Conservation (phyloP, 1,140 invertebrate species). For the Lordiphosa stackelbergi region DNA sequence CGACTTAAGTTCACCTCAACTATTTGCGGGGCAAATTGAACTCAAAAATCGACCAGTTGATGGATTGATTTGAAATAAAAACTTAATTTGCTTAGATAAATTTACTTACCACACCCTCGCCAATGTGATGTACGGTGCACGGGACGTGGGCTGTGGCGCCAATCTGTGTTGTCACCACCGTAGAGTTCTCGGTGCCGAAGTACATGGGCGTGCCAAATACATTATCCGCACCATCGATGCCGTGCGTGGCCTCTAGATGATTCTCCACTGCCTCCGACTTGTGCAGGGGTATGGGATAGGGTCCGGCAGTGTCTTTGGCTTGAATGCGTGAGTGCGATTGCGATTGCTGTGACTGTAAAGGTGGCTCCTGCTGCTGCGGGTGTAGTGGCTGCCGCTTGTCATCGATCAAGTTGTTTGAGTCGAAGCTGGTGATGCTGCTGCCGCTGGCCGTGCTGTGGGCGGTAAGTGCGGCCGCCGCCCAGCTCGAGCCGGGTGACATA, state of each 20-base stretch:
- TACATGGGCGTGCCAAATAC: constrained; percentile 79
- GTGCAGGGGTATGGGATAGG: constrained; percentile 60
- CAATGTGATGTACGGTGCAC: constrained; percentile 89
- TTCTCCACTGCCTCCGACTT: constrained; percentile 52
- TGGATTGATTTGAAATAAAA: constrained; percentile 33
- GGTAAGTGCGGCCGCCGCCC: constrained; percentile 35
- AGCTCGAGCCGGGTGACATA: constrained; percentile 52
- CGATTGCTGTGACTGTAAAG: constrained; percentile 36
- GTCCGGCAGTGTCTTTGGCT: constrained; percentile 66
- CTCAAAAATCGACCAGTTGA: constrained; percentile 41
- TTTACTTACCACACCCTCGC: constrained; percentile 88
- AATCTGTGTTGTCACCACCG: constrained; percentile 87
- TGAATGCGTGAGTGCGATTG: constrained; percentile 58
- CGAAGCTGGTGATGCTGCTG: constrained; percentile 72
- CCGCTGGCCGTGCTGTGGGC: constrained; percentile 25
- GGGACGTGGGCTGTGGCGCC: constrained; percentile 88
- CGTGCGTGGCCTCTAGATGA: constrained; percentile 49
- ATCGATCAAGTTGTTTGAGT: constrained; percentile 70
- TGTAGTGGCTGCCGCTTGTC: constrained; percentile 48
- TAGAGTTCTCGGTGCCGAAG: constrained; percentile 90
- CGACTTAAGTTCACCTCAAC: constrained; percentile 16
- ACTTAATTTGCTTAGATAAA: neutral
- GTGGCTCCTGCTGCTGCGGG: no score
- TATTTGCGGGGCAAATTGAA: neutral
- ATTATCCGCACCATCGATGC: constrained; percentile 58